Evolutionary conservation across 64 coral and sea anemone genomes (phyloP).

Genomic region (Astreopora myriophthalma): DNA sequence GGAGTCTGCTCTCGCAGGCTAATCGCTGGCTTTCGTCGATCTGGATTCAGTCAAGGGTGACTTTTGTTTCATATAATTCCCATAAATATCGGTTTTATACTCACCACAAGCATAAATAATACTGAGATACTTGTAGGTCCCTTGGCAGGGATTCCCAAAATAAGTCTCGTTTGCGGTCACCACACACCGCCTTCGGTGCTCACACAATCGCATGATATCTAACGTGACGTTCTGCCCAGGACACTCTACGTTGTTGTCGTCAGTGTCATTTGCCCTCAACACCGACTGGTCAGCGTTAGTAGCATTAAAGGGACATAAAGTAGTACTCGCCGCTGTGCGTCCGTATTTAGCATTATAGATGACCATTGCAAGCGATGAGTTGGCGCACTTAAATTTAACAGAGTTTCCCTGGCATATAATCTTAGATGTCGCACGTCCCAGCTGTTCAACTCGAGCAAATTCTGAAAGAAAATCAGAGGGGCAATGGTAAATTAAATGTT

Average conservation of each 20-base stretch:
- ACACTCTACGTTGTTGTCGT: neutral
- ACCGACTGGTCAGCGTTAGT: neutral
- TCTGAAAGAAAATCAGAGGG: neutral
- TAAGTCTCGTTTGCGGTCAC: neutral
- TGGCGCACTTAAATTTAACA: constrained; percentile 20
- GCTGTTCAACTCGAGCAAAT: neutral
- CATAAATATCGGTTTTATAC: neutral
- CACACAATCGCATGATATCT: constrained; percentile 17
- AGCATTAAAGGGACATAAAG: constrained; percentile 49
- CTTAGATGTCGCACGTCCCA: neutral
- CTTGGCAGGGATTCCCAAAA: constrained; percentile 66
- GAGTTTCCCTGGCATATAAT: constrained; percentile 50
- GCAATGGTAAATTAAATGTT: neutral
- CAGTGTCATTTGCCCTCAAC: neutral
- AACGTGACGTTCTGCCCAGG: neutral
- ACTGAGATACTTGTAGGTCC: constrained; percentile 71
- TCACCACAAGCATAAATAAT: constrained; percentile 90
- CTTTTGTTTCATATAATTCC: no score
- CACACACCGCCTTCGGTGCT: constrained; percentile 57
- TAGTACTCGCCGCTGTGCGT: neutral
- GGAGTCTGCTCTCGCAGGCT: no score
- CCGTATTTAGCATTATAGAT: constrained; percentile 75
- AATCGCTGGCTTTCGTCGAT: no score
- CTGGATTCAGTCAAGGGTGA: no score
- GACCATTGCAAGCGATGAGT: constrained; percentile 73